phyloP scores from a whole-genome alignment of 2,113 vertebrate species.

The Microtus ochrogaster region DNA sequence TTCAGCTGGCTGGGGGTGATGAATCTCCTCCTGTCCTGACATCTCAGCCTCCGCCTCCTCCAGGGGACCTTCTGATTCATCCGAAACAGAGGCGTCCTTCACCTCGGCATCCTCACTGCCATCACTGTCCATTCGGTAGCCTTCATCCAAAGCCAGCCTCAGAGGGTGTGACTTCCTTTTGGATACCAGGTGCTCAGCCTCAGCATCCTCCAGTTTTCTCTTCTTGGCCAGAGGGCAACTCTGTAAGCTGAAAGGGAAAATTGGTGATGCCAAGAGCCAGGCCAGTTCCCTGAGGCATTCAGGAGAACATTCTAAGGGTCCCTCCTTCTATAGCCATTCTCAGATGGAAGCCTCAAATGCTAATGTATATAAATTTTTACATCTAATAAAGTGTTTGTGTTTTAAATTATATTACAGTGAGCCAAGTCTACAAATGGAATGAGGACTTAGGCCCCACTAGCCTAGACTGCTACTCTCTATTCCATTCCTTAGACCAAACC shows the following conservation, averaged over 20 bases:
- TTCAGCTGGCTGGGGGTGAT: slow-evolving; percentile 82
- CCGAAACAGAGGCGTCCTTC: slow-evolving; percentile 89
- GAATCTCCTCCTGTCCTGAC: slow-evolving; percentile 85
- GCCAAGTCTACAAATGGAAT: background rate
- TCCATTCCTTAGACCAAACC: background rate
- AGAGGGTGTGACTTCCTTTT: slow-evolving; percentile 96
- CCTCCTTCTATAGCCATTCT: background rate
- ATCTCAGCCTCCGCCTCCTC: slow-evolving; percentile 87
- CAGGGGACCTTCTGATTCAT: slow-evolving; percentile 87
- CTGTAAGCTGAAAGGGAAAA: slow-evolving; percentile 87
- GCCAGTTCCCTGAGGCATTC: background rate
- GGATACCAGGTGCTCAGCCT: slow-evolving; percentile 90
- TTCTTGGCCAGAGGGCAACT: slow-evolving; percentile 97
- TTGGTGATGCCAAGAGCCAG: background rate
- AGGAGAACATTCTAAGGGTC: no score
- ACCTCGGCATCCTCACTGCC: slow-evolving; percentile 91
- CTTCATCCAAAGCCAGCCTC: slow-evolving; percentile 94
- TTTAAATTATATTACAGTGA: background rate
- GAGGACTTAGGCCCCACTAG: background rate
- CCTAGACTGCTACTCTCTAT: background rate
- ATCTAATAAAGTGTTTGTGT: background rate
- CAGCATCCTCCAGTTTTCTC: slow-evolving; percentile 92
- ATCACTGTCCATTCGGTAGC: slow-evolving; percentile 93
- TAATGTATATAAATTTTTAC: background rate
- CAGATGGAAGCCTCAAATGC: background rate